These are phyloP conservation scores for Notarius lentiginosus DNA, from an alignment of 2,113 vertebrate genomes.

Conservation along the genomic window DNA sequence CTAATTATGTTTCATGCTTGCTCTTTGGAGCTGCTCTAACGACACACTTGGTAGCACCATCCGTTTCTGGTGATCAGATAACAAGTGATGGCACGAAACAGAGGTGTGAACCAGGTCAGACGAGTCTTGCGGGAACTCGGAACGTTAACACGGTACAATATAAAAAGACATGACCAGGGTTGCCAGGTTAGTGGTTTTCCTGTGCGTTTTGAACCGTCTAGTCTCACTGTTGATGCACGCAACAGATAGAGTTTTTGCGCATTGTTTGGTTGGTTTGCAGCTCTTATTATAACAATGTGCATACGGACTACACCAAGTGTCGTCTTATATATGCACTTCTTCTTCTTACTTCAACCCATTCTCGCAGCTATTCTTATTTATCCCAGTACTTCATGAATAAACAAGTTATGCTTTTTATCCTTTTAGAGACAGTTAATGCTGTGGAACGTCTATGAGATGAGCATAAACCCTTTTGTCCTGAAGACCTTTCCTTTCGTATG, in stretches of 20 bases:
- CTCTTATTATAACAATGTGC: not conserved
- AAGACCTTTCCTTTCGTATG: not conserved
- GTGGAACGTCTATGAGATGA: not conserved
- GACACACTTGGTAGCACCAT: not conserved
- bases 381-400: too few relatives aligned
- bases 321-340: not conserved
- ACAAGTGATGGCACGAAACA: not conserved
- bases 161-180: not conserved
- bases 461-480: too few relatives aligned
- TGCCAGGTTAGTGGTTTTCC: not conserved
- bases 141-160: not conserved
- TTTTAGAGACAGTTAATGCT: not conserved
- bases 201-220: not conserved
- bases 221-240: not conserved
- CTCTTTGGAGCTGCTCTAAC: not conserved
- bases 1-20: not conserved
- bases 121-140: not conserved
- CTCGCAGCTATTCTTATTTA: too few relatives aligned
- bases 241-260: not conserved
- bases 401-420: not conserved
- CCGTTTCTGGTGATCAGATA: not conserved
- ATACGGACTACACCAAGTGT: not conserved
- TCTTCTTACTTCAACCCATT: not conserved
- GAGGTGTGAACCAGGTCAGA: not conserved
- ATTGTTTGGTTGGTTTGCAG: not conserved